Conservation (phyloP, 2,888 invertebrate species). For the Drymonia ruficornis region DNA sequence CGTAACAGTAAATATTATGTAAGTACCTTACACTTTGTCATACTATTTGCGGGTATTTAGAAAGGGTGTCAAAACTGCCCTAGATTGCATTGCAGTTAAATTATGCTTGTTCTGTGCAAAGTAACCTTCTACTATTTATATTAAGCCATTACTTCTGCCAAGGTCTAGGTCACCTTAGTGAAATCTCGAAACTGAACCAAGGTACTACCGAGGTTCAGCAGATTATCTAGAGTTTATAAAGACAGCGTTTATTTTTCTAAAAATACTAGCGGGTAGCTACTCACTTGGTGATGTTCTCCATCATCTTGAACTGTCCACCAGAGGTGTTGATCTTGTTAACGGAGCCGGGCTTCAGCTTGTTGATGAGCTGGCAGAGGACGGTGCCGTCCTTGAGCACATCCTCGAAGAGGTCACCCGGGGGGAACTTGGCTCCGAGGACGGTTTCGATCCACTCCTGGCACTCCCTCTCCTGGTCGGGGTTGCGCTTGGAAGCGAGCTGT, state of each 20-base stretch:
- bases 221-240: background rate
- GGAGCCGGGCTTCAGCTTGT: conserved; percentile 95
- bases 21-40: background rate
- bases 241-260: no score
- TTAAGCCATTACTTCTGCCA: no score
- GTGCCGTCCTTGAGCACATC: conserved; percentile 96
- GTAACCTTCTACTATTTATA: no score
- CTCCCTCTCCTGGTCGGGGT: conserved; percentile 92
- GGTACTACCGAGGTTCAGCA: background rate
- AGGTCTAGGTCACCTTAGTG: background rate
- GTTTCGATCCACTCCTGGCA: conserved; percentile 97
- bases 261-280: conserved; percentile 46
- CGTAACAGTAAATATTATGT: background rate
- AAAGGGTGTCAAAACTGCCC: background rate
- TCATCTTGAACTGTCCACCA: conserved; percentile 99
- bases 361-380: conserved; percentile 96
- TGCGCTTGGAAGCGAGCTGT: conserved; percentile 93
- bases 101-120: no score
- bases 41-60: background rate
- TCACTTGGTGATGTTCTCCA: conserved; percentile 99
- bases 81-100: background rate
- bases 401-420: conserved; percentile 91
- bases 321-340: conserved; percentile 95
- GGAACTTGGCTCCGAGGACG: conserved; percentile 94
- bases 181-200: background rate